Base-by-base conservation (phyloP, 2,113 vertebrate species). In the Oryzias celebensis region DNA sequence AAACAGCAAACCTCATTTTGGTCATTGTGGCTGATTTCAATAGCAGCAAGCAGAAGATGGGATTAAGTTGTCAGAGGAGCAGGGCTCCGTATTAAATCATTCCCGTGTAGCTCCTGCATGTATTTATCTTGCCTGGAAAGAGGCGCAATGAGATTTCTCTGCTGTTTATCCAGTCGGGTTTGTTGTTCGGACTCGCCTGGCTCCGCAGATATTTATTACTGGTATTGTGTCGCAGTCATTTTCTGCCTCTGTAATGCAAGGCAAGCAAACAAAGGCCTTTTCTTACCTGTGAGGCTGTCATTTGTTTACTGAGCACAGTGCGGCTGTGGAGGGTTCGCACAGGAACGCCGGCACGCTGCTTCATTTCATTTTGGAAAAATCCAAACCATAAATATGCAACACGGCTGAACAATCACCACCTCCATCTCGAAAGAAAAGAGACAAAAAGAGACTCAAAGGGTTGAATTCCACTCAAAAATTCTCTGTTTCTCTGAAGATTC, bases 201-300 rank as follows among this genome's bases (percentile, higher is more conserved):
- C 75, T 85, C 62, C 80, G 64, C 72, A 84, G 84, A 91, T 91
- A 91, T 91, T 84, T 89, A 90, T 87, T 85, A 82, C 77, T 68
- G 66, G 58, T 80, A 83, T 92, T 90, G 83, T 90, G 84, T 81
- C 69, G 73, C 78, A 69, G 62, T 82, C 70, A 82, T 87, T 85
- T 85, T 73, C 73, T 71, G 73, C 79, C 83, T 75, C 66, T 72
- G 68, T 73, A 78, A 68, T 64, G 73, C 70, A 78, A 71, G 72
- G 68, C 65, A 70, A 67, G 78, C 73, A 84, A 83, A 85, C 78
- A 78, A 76, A 82, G 70, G 64, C 53, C 62, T 72, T 85, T 73
- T 73, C 68, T 75, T 82, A 84, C 62, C 58, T 5, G 62, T 47
- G 65, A 77, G 71, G 62, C 77, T 14, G 16, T 85, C 62, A 87